Evolutionary conservation across 1,140 invertebrate species (phyloP), one percentile per base, ranked within the genome.

Genomic region (Bombus polaris): DNA sequence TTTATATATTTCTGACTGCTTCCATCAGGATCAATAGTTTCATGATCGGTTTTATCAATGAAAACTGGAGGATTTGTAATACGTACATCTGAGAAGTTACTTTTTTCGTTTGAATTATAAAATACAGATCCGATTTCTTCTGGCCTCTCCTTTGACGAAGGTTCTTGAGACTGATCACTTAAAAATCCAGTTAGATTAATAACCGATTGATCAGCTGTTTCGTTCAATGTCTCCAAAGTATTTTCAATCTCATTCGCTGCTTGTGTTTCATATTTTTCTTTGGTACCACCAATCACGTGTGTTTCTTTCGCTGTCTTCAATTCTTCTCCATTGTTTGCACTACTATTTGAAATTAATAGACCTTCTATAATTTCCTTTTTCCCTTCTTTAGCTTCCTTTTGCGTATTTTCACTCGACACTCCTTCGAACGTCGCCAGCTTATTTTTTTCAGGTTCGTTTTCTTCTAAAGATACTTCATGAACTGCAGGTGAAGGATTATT

Each of bases 351-450:
- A 18, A 15, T 6, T 6, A 4, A 66, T 2, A 18, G 1, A 32
- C 1, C n/a, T 18, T 32, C 4, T 66, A 1, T 15, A 3, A 13
- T 15, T 15, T 32, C 62, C 13, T 32, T 15, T 2, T 18, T 32
- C 6, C 2, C 32, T 8, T 66, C 13, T 2, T 66, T 2, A 32
- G 13, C 4, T 32, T 25, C 18, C 8, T 25, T 25, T 37, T 3
- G 65, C 13, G 13, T 8, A 66, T 35, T 18, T 10, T 37, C 8
- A 25, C 32, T 37, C 9, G 18, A 1, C 8, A 2, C 13, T 66
- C 13, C 62, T 66, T 8, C 13, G 5, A 15, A 15, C n/a, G 2
- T 32, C 2, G n/a, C 3, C 0, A 4, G 0, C 3, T 68, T 37
- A 25, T 68, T 12, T 12, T 35, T 10, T 22, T 10, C 35, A 37